These are phyloP conservation scores for Haliaeetus leucogaster DNA, from an alignment of 2,113 vertebrate species.

Conservation along the genomic window DNA sequence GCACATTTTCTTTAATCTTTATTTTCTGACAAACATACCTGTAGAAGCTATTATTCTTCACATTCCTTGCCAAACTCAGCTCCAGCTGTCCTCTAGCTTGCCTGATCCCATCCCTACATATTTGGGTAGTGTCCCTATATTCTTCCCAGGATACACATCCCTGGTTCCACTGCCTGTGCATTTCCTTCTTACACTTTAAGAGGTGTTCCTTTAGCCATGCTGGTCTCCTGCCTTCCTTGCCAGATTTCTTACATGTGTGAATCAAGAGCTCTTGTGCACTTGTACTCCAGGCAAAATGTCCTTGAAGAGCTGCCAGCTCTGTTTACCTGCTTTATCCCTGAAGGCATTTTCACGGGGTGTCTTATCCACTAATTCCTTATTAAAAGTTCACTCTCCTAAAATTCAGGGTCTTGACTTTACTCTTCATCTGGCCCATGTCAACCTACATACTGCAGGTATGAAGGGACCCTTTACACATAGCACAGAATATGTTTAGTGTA, in stretches of 20 bases:
- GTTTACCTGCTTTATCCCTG: neutral
- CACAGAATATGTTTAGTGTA: neutral
- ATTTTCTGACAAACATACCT: neutral
- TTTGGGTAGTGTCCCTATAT: neutral
- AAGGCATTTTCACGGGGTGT: neutral
- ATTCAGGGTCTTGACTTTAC: neutral
- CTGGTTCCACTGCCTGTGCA: neutral
- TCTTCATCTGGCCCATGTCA: neutral
- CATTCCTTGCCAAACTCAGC: neutral
- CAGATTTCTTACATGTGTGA: neutral
- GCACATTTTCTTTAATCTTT: neutral
- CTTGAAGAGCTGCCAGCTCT: neutral
- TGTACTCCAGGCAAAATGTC: neutral
- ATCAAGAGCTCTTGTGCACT: neutral
- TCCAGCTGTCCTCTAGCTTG: neutral
- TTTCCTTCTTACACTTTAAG: neutral
- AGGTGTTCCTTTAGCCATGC: neutral
- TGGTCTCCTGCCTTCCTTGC: neutral
- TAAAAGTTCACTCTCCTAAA: neutral
- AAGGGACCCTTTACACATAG: neutral
- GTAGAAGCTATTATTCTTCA: neutral
- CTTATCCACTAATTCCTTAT: neutral
- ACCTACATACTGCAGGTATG: neutral
- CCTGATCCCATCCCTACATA: neutral
- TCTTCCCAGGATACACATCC: neutral